Percentiles rank a stretch among this genome's conserved stretches.
These are phyloP conservation scores for Reinhardtius hippoglossoides DNA, from an alignment of 2,113 vertebrate species.

Conservation along the genomic window DNA sequence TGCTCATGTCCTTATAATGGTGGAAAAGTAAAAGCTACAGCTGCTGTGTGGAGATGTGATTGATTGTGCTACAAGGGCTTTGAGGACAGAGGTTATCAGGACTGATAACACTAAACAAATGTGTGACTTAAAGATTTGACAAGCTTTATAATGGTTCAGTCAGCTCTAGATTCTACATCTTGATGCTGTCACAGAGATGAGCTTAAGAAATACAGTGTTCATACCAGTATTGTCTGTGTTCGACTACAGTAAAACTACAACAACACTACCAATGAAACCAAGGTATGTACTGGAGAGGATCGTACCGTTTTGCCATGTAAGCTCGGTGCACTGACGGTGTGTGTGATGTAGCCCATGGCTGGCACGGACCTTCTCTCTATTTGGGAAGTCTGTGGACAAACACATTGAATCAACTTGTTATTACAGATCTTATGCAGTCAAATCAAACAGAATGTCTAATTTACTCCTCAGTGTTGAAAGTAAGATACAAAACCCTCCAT, in stretches of 20 bases:
- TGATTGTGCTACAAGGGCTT: background rate
- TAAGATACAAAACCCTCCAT: constrained; percentile 29
- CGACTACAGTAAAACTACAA: background rate
- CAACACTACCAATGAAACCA: constrained; percentile 2
- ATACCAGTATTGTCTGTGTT: background rate
- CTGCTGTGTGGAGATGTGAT: constrained; percentile 13
- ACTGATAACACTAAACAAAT: constrained; percentile 1
- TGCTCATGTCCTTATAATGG: constrained; percentile 12
- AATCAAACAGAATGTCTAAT: constrained; percentile 74
- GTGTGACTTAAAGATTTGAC: background rate
- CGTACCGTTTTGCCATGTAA: constrained; percentile 97
- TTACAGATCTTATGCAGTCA: constrained; percentile 30
- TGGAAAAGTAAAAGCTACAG: constrained; percentile 15
- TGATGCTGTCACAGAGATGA: background rate
- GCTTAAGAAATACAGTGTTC: no score
- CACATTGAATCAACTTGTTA: constrained; percentile 59
- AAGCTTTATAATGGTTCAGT: background rate
- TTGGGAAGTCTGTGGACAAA: constrained; percentile 86
- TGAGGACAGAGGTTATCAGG: constrained; percentile 8
- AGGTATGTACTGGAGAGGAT: background rate
- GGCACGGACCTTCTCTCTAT: constrained; percentile 93
- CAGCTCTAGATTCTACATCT: constrained; percentile 19
- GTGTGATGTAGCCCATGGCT: constrained; percentile 97
- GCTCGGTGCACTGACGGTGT: constrained; percentile 97
- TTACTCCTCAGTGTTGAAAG: constrained; percentile 27